Conservation (phyloP, 2,113 vertebrate species). For the Sinocyclocheilus grahami region DNA sequence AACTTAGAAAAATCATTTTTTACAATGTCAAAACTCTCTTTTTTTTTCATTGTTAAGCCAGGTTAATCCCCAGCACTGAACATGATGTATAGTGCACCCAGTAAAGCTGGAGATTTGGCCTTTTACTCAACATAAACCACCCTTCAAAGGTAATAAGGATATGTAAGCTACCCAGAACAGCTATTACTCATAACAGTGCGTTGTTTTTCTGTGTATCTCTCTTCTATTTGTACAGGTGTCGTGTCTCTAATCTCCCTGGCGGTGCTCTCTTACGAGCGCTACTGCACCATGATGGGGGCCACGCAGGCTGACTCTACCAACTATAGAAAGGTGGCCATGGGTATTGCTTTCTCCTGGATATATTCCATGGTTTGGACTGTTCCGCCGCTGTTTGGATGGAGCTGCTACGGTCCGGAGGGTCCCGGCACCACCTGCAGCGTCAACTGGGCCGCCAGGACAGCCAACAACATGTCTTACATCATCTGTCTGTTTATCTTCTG, state of each 20-base stretch:
- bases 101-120: not conserved
- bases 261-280: conserved; percentile 81
- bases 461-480: conserved; percentile 80
- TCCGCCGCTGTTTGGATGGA: conserved; percentile 81
- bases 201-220: conserved; percentile 13
- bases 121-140: not conserved
- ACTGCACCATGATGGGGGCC: conserved; percentile 74
- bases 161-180: not conserved
- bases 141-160: not conserved
- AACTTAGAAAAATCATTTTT: not conserved
- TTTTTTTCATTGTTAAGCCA: not conserved
- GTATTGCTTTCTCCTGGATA: conserved; percentile 79
- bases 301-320: conserved; percentile 73
- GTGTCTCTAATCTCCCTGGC: conserved; percentile 80
- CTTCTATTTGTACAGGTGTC: conserved; percentile 67
- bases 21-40: not conserved
- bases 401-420: conserved; percentile 77
- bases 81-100: not conserved
- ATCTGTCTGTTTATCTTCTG: conserved; percentile 82
- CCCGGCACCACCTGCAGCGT: conserved; percentile 77
- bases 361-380: conserved; percentile 79
- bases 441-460: conserved; percentile 75
- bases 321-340: conserved; percentile 72
- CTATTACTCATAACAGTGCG: not conserved
- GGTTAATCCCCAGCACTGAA: not conserved